phyloP scores from a whole-genome alignment of 1,140 invertebrate genomes.

The Galendromus occidentalis region DNA sequence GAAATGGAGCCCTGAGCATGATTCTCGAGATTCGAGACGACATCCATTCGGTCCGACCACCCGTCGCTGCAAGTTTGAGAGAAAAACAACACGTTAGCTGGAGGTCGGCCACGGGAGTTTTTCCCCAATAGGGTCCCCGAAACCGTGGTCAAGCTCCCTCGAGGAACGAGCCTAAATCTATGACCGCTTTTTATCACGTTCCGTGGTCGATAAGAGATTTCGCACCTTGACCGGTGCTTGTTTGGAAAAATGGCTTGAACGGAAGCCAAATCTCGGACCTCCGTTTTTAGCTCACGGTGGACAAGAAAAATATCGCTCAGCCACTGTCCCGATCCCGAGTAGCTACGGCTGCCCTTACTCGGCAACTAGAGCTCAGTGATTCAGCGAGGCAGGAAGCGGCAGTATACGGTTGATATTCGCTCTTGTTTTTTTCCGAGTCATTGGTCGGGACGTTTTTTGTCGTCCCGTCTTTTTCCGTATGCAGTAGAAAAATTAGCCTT shows the following conservation, averaged over 20 bases:
- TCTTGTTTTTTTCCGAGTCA: not conserved
- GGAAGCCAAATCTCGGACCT: too few species aligned
- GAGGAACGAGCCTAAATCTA: too few species aligned
- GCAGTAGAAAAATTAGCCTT: constrained; percentile 7
- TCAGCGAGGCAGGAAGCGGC: not conserved
- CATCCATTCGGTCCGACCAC: constrained; percentile 51
- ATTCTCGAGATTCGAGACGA: constrained; percentile 42
- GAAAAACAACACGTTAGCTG: constrained; percentile 1
- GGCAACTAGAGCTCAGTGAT: not conserved
- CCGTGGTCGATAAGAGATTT: too few species aligned
- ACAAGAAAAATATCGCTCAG: not conserved
- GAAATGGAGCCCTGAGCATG: constrained; percentile 51
- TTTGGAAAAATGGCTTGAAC: too few species aligned
- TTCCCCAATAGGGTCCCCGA: too few species aligned
- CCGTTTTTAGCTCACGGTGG: too few species aligned
- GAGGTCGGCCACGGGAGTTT: too few species aligned
- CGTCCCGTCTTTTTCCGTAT: not conserved
- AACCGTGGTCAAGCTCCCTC: too few species aligned
- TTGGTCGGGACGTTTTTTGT: not conserved
- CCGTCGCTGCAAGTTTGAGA: constrained; percentile 38
- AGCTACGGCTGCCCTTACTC: not conserved
- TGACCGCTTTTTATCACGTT: too few species aligned
- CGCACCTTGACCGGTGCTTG: too few species aligned
- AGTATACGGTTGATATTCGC: not conserved
- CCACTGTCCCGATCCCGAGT: not conserved